Conservation (phyloP, 2,797 vertebrate species). For the Epinephelus awoara region DNA sequence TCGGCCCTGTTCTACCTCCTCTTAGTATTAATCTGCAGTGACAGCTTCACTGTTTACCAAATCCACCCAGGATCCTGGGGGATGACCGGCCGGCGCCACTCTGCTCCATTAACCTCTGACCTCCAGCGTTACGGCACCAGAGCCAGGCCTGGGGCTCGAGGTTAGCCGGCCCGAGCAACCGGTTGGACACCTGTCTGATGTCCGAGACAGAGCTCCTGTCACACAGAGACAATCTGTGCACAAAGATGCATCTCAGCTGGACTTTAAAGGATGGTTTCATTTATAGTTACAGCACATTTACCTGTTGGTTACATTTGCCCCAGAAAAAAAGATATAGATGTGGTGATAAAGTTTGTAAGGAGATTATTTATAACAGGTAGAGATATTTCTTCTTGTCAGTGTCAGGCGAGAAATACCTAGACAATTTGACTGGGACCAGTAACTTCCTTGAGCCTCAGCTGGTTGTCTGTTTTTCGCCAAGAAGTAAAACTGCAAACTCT, state of each 20-base stretch:
- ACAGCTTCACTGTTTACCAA: slow-evolving; percentile 90
- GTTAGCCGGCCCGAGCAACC: slow-evolving; percentile 64
- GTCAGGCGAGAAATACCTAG: neutral
- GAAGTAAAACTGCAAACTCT: no score
- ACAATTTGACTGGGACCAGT: no score
- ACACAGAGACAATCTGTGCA: slow-evolving; percentile 54
- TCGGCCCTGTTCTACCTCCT: slow-evolving; percentile 74
- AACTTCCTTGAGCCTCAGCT: no score
- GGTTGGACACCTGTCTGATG: slow-evolving; percentile 81
- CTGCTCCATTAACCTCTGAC: slow-evolving; percentile 89
- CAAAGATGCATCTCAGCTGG: slow-evolving; percentile 51
- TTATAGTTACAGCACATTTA: slow-evolving; percentile 3
- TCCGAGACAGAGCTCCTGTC: slow-evolving; percentile 58
- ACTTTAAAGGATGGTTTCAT: slow-evolving; percentile 1
- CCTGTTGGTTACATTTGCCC: neutral
- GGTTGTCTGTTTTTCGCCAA: no score
- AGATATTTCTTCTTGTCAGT: neutral
- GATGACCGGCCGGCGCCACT: slow-evolving; percentile 84
- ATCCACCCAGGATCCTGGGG: slow-evolving; percentile 85
- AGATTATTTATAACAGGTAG: no score
- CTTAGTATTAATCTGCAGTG: slow-evolving; percentile 89
- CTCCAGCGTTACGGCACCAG: slow-evolving; percentile 75
- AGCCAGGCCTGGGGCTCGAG: slow-evolving; percentile 76
- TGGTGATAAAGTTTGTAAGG: neutral
- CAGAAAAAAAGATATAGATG: neutral